phyloP scores from a whole-genome alignment of 2,113 vertebrate genomes.

The Cnemophilus loriae region DNA sequence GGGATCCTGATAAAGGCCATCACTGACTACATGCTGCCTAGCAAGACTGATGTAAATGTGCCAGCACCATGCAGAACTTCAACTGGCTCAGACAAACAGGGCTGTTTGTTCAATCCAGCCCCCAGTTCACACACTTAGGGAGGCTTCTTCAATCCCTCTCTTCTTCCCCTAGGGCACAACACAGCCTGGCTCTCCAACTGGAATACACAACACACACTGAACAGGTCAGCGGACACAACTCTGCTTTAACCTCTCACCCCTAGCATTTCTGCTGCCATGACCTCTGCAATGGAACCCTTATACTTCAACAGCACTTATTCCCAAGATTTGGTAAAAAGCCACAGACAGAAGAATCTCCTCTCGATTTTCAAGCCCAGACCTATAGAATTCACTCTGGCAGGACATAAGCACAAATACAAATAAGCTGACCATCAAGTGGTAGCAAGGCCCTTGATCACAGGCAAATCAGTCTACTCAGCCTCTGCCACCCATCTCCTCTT shows the following conservation, averaged over 20 bases:
- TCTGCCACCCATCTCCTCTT: not conserved
- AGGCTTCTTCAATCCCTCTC: slow-evolving; percentile 25
- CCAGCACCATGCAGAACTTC: slow-evolving; percentile 45
- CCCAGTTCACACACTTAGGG: slow-evolving; percentile 36
- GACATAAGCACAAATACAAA: not conserved
- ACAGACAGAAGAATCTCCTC: not conserved
- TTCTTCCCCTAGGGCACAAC: slow-evolving; percentile 34
- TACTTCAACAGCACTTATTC: not conserved
- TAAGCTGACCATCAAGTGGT: not conserved
- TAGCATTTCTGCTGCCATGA: slow-evolving; percentile 40
- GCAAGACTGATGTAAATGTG: not conserved
- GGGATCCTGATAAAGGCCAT: not conserved
- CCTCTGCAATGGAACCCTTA: slow-evolving; percentile 18
- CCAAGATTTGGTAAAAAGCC: not conserved
- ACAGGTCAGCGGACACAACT: slow-evolving; percentile 50
- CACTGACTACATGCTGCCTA: not conserved
- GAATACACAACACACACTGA: slow-evolving; percentile 36
- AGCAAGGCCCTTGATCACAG: not conserved
- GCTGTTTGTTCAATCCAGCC: slow-evolving; percentile 50
- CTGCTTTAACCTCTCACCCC: slow-evolving; percentile 58
- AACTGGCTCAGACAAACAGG: slow-evolving; percentile 50
- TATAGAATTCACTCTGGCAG: not conserved
- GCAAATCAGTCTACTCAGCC: not conserved
- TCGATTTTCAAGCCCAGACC: not conserved
- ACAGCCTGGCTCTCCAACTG: not conserved